Base-by-base conservation (phyloP, 2,888 invertebrate species). In the Spialia ferax region DNA sequence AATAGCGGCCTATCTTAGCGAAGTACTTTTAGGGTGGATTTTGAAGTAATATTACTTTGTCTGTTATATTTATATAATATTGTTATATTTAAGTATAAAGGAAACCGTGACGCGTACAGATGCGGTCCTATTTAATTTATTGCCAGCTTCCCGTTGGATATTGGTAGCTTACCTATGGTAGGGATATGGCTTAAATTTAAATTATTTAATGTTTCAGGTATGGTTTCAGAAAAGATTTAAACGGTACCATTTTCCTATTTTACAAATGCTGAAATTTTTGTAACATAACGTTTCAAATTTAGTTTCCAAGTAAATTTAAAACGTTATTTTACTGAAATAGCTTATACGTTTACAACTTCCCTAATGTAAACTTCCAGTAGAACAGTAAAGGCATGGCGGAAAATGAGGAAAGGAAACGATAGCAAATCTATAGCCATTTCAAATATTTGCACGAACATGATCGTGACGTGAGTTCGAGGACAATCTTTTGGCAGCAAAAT, bases 391-490 rank as follows among this genome's bases (percentile, higher is more conserved):
- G 26, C 55, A 55, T 45, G 45, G 55, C 63, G 55, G 55, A 63
- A 61, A 55, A 55, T 55, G 64, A 64, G 48, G 22, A 56, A 64
- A 56, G 48, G 48, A 56, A 56, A 48, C 45, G 42, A 63, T 45
- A 29, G 29, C 22, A 56, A 56, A 64, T 35, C 48, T 57, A 64
- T 48, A 65, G 50, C n/a, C 52, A n/a, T 26, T 65, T 59, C 52
- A 65, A 52, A 66, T 60, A 66, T 66, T 66, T 60, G 52, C 54
- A 60, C 52, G 42, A 60, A 35, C 60, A 42, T 35, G 52, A 66
- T 66, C 65, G 38, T 29, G 60, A 66, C 65, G 38, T 29, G 60
- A 66, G 52, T 18, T 55, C 38, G 32, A 52, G n/a, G 52, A 15
- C 52, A 66, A 66, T 54, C 54, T 54, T 18, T 38, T 22, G 48